Evolutionary conservation across 2,888 invertebrate species (phyloP).

Genomic region (Dyspetes luteomarginatus): DNA sequence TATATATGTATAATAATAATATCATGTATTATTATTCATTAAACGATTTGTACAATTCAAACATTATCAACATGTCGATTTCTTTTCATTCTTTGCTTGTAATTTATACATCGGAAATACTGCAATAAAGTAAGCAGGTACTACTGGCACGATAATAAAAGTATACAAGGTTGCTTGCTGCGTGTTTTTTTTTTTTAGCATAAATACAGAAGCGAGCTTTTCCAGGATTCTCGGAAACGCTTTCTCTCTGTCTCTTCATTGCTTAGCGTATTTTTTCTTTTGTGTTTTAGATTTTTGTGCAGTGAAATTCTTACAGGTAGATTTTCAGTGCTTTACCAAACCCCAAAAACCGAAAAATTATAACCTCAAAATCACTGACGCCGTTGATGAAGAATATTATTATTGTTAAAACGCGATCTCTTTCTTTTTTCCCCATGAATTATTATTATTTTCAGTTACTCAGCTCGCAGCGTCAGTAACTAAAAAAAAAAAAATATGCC

Average conservation of each 20-base stretch:
- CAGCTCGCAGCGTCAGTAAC: background rate
- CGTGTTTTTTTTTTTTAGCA: slow-evolving; percentile 49
- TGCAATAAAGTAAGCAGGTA: slow-evolving; percentile 75
- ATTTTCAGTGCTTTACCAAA: slow-evolving; percentile 22
- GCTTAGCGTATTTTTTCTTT: background rate
- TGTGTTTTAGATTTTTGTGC: slow-evolving; percentile 32
- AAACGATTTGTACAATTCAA: slow-evolving; percentile 74
- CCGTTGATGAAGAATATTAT: background rate
- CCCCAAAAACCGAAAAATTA: background rate
- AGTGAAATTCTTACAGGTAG: slow-evolving; percentile 22
- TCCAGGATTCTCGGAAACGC: background rate
- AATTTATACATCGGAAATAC: slow-evolving; percentile 70
- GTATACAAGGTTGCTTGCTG: slow-evolving; percentile 66
- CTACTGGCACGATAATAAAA: slow-evolving; percentile 72
- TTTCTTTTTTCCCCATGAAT: background rate
- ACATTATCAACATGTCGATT: slow-evolving; percentile 69
- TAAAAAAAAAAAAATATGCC: background rate
- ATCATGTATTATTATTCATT: slow-evolving; percentile 61
- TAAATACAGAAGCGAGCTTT: slow-evolving; percentile 36
- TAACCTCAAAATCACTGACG: background rate
- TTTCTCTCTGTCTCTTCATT: slow-evolving; percentile 2
- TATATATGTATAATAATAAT: slow-evolving; percentile 50
- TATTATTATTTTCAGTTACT: background rate
- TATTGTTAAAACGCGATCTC: background rate
- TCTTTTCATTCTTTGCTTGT: slow-evolving; percentile 36